Base-by-base conservation (phyloP, 53 echinoderm and acorn worm genomes). In the Apostichopus leukothele region DNA sequence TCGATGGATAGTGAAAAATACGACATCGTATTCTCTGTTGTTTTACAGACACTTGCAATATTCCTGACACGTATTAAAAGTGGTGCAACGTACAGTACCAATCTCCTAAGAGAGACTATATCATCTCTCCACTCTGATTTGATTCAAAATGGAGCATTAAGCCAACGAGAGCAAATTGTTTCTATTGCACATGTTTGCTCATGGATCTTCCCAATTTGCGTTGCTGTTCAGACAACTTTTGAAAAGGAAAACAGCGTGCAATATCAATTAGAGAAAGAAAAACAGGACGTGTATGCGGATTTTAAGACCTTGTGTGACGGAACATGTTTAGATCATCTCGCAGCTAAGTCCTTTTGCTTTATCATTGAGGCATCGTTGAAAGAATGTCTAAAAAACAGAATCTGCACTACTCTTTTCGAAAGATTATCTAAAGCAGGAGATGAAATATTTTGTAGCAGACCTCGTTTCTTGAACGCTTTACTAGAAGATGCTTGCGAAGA, bases 381-480 rank as follows among this genome's bases (percentile, higher is more conserved):
- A 12, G 61, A 66, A 18, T 50, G 63, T 67, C 67, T 84, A 5
- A 84, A 50, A 9, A 84, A 67, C 27, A 67, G 85, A 67, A 84
- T 84, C 50, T 84, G 85, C 26, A 27, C 67, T 66, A 6, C 9
- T 23, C 27, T 84, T 9, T 84, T 84, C 39, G 85, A 63, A 23
- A 61, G 67, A 67, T 14, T 84, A 4, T 26, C 7, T 7, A 22
- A 26, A 84, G 25, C 85, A 7, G 67, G 39, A 21, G 68, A 84
- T 84, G 85, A 84, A 11, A 66, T 84, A 60, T 84, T 84, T 66
- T 84, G 85, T 50, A 84, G 85, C 50, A 84, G 85, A 25, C 68
- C 85, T 50, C 85, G 61, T 11, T 84, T 84, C 12, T 50, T 84
- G 50, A 9, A 84, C 10, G 50, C 60, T 20, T 20, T 67, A 1